These are phyloP conservation scores for Eupelmus urozonus DNA, from an alignment of 2,888 invertebrate genomes.

Conservation along the genomic window DNA sequence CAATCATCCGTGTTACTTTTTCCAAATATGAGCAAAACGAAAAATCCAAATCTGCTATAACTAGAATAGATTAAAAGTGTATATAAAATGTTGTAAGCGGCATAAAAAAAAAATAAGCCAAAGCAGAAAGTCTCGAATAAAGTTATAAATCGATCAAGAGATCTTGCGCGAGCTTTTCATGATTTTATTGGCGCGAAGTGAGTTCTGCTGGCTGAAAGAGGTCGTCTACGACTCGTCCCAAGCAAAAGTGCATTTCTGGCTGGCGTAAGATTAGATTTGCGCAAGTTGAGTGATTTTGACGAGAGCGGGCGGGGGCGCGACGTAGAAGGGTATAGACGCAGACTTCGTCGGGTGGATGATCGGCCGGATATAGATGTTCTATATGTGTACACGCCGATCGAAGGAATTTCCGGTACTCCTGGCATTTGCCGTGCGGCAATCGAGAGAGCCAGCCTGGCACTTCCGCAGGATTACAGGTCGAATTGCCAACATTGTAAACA, in stretches of 20 bases:
- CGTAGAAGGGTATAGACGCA: not conserved
- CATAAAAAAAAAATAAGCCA: not conserved
- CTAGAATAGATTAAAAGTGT: not conserved
- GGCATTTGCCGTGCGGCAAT: not conserved
- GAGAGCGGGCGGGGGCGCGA: not conserved
- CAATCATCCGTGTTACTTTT: no score
- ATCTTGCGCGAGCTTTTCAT: not conserved
- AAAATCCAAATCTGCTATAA: not conserved
- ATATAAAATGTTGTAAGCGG: no score
- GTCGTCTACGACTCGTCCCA: not conserved
- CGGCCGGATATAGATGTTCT: not conserved
- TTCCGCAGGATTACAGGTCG: not conserved
- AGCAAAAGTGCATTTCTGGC: constrained; percentile 1
- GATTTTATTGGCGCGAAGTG: not conserved
- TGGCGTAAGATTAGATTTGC: constrained; percentile 15
- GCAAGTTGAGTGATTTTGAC: constrained; percentile 3
- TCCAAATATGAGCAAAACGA: not conserved
- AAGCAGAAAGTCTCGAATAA: not conserved
- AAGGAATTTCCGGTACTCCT: not conserved
- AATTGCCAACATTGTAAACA: constrained; percentile 15
- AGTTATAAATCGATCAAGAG: constrained; percentile 2
- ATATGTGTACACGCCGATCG: constrained; percentile 1
- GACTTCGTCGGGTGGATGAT: not conserved
- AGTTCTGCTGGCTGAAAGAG: not conserved
- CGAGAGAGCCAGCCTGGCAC: not conserved